Evolutionary conservation across 2,113 vertebrate species (phyloP).

Genomic region (Hylia prasina): DNA sequence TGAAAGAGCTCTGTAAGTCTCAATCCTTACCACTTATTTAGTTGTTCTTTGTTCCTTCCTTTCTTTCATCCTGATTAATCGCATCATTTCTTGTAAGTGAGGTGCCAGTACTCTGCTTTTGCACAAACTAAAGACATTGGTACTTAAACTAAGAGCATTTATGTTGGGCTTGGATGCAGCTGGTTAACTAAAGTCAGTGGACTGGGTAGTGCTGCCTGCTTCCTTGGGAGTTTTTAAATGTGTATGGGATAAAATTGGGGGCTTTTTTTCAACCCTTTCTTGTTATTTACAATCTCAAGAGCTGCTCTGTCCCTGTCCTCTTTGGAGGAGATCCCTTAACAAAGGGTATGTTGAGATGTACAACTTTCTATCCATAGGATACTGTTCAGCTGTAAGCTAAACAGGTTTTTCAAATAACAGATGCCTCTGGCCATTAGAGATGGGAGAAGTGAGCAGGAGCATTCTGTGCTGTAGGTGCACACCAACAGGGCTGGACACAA

Average conservation of each 20-base stretch:
- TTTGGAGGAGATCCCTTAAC: neutral
- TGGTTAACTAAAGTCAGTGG: neutral
- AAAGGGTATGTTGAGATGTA: neutral
- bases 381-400: neutral
- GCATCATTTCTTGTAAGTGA: neutral
- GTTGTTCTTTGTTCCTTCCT: neutral
- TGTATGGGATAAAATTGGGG: fast-evolving
- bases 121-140: neutral
- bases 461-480: neutral
- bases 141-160: neutral
- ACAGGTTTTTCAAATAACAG: neutral
- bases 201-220: neutral
- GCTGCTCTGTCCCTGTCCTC: neutral
- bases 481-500: neutral
- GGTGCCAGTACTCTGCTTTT: neutral
- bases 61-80: neutral
- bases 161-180: neutral
- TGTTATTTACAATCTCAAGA: neutral
- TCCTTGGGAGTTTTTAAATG: neutral
- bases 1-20: neutral
- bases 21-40: neutral
- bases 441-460: neutral
- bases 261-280: neutral
- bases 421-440: neutral
- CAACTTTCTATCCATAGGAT: neutral